These are phyloP conservation scores for Halcyon leucocephala DNA, from an alignment of 2,797 vertebrate species.

Conservation along the genomic window DNA sequence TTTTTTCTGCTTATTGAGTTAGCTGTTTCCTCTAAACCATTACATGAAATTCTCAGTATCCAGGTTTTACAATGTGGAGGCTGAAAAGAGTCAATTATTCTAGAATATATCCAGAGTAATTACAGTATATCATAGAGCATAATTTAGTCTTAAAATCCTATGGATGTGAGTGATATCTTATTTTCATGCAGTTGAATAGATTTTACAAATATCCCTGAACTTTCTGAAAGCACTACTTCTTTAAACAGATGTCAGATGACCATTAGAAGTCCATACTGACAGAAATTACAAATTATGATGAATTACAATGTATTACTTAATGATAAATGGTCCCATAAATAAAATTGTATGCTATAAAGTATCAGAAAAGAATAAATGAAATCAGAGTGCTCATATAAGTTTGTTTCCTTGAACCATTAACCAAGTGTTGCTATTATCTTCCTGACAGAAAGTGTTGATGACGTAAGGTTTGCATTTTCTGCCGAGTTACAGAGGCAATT, in stretches of 20 bases:
- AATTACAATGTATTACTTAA: conserved; percentile 15
- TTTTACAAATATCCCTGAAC: background rate
- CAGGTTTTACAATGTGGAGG: background rate
- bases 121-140: background rate
- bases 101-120: background rate
- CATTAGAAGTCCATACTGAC: background rate
- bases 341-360: conserved; percentile 32
- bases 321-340: conserved; percentile 39
- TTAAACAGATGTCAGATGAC: background rate
- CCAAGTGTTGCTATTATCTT: conserved; percentile 33
- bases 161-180: background rate
- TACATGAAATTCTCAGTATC: background rate
- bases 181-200: background rate
- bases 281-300: background rate
- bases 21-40: background rate
- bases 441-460: conserved; percentile 20
- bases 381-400: background rate
- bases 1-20: background rate
- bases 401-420: conserved; percentile 62
- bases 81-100: background rate
- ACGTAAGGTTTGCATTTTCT: conserved; percentile 37
- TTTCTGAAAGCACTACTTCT: background rate
- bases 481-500: conserved; percentile 10
- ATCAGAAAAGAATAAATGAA: conserved; percentile 54
- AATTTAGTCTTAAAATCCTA: background rate